Conservation (phyloP, 2,797 vertebrate genomes). For the Sebastes aleutianus region DNA sequence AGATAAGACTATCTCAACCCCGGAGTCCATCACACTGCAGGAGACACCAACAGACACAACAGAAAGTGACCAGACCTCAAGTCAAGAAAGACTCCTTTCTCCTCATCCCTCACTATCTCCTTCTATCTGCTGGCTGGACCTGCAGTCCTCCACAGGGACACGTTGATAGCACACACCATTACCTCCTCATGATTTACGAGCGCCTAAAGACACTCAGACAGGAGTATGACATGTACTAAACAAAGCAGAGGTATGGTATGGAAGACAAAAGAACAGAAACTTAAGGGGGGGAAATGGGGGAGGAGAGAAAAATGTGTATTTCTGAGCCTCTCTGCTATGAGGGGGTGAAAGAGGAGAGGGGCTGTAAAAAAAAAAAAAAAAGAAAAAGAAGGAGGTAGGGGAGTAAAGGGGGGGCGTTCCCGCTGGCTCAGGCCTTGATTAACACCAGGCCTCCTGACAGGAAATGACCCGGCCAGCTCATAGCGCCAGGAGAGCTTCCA, state of each 20-base stretch:
- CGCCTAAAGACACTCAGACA: slow-evolving; percentile 10
- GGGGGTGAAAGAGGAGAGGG: slow-evolving; percentile 49
- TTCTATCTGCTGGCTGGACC: slow-evolving; percentile 58
- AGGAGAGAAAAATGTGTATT: slow-evolving; percentile 41
- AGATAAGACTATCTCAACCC: slow-evolving; percentile 70
- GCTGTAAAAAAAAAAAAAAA: slow-evolving; percentile 36
- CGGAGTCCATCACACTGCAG: slow-evolving; percentile 50
- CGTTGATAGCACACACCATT: slow-evolving; percentile 51
- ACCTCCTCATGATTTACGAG: slow-evolving; percentile 39
- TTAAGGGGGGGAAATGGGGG: slow-evolving; percentile 20
- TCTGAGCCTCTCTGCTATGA: slow-evolving; percentile 42
- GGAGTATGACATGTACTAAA: slow-evolving; percentile 44
- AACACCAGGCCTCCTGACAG: slow-evolving; percentile 87
- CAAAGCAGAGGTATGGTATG: slow-evolving; percentile 23
- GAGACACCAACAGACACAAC: slow-evolving; percentile 51
- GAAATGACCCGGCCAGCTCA: slow-evolving; percentile 86
- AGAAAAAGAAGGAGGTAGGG: slow-evolving; percentile 46
- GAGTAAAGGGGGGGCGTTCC: slow-evolving; percentile 68
- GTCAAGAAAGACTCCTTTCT: slow-evolving; percentile 58
- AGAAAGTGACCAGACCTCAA: slow-evolving; percentile 62
- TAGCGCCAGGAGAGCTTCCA: slow-evolving; percentile 83
- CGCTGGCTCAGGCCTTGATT: slow-evolving; percentile 81
- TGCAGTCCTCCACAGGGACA: slow-evolving; percentile 54
- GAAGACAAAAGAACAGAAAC: slow-evolving; percentile 55
- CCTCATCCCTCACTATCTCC: slow-evolving; percentile 49